Percentiles rank a stretch among this genome's conserved stretches.
phyloP scores from a whole-genome alignment of 2,797 vertebrate genomes.

The Paguma larvata region DNA sequence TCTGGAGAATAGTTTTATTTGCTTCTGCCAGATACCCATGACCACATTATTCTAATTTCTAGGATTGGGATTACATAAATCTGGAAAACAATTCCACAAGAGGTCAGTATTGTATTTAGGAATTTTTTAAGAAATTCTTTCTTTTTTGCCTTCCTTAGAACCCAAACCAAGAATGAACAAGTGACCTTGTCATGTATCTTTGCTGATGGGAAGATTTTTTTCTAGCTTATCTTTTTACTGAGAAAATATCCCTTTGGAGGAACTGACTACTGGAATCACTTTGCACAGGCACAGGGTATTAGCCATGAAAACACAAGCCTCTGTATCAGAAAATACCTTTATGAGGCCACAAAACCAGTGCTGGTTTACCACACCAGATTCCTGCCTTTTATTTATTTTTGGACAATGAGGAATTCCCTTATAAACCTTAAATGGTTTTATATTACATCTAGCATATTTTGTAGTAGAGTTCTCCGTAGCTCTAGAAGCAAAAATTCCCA shows the following conservation, averaged over 20 bases:
- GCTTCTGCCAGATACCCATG: neutral
- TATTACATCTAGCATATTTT: neutral
- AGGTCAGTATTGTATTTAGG: neutral
- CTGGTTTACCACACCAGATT: neutral
- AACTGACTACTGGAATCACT: neutral
- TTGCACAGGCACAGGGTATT: neutral
- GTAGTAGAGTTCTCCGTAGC: neutral
- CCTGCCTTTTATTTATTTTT: slow-evolving; percentile 18
- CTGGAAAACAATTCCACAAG: neutral
- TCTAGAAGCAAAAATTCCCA: neutral
- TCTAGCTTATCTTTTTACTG: neutral
- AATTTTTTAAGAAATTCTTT: neutral
- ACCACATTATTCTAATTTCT: slow-evolving; percentile 8
- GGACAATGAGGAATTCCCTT: neutral
- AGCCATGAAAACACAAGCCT: slow-evolving; percentile 9
- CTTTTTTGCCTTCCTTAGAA: neutral
- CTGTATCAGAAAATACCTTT: neutral
- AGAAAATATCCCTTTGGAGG: slow-evolving; percentile 17
- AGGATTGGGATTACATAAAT: neutral
- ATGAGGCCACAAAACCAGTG: neutral
- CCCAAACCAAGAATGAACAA: neutral
- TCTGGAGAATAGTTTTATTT: neutral
- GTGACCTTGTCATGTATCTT: neutral
- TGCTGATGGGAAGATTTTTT: neutral
- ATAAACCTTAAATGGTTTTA: slow-evolving; percentile 29